phyloP scores from a whole-genome alignment of 23 tunicate genomes.

The Halocynthia aurantium region DNA sequence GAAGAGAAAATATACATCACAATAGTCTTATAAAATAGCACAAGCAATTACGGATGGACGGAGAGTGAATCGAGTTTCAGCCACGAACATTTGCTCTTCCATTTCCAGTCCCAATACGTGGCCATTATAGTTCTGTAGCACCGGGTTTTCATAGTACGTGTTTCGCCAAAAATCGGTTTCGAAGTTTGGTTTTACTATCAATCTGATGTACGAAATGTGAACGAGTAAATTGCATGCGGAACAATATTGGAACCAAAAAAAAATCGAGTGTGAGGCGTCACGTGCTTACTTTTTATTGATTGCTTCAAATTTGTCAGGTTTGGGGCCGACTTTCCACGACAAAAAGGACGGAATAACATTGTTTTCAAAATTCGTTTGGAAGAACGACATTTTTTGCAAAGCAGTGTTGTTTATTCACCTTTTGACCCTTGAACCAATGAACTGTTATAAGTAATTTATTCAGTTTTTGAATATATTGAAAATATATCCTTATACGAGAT shows the following conservation, averaged over 20 bases:
- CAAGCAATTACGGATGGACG: slow-evolving; percentile 32
- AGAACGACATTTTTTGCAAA: neutral
- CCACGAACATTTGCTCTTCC: slow-evolving; percentile 57
- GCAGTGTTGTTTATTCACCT: too few species aligned
- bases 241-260: neutral
- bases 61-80: slow-evolving; percentile 60
- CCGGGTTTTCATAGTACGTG: slow-evolving; percentile 68
- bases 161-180: slow-evolving; percentile 86
- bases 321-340: slow-evolving; percentile 1
- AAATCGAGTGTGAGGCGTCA: neutral
- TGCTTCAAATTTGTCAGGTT: neutral
- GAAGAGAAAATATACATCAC: too few species aligned
- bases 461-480: too few species aligned
- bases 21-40: too few species aligned
- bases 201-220: neutral
- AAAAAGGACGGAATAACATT: neutral
- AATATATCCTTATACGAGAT: too few species aligned
- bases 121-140: slow-evolving; percentile 59
- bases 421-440: too few species aligned
- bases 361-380: slow-evolving; percentile 1
- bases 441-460: too few species aligned
- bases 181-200: slow-evolving; percentile 50
- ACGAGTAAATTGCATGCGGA: neutral
- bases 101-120: slow-evolving; percentile 77
- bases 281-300: neutral